Percentiles rank a stretch among this genome's conserved stretches.
These are phyloP conservation scores for Protonibea diacanthus DNA, from an alignment of 2,797 vertebrate genomes.

Conservation along the genomic window DNA sequence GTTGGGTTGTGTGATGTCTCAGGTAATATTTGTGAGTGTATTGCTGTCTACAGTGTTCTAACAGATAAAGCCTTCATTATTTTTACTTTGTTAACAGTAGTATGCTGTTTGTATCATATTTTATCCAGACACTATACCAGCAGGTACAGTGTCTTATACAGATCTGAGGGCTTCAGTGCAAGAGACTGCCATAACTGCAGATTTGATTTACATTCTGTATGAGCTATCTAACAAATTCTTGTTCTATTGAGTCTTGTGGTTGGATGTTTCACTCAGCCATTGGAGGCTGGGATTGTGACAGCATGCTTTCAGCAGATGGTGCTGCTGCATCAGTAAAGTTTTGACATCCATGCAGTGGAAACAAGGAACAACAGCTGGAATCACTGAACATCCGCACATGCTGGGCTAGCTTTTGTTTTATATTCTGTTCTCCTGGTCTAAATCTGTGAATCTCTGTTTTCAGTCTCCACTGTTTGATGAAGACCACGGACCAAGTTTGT, in stretches of 20 bases:
- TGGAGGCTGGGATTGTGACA: constrained; percentile 6
- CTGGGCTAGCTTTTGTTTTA: background rate
- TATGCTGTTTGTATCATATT: constrained; percentile 20
- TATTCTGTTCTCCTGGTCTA: background rate
- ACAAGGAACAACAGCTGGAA: background rate
- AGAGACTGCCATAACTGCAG: constrained; percentile 11
- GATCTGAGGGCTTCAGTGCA: constrained; percentile 24
- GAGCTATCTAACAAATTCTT: constrained; percentile 41
- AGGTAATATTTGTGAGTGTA: background rate
- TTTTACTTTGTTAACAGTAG: constrained; percentile 41
- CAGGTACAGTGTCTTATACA: background rate
- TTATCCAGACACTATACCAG: constrained; percentile 12
- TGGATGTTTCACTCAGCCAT: constrained; percentile 9
- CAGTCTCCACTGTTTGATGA: background rate
- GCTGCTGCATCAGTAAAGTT: constrained; percentile 58
- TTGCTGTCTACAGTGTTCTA: constrained; percentile 12
- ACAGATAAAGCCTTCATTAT: constrained; percentile 36
- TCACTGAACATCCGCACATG: background rate
- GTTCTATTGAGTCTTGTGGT: constrained; percentile 2
- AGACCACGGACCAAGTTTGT: background rate
- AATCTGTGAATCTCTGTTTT: background rate
- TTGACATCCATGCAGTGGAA: constrained; percentile 6
- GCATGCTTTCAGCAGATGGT: constrained; percentile 73
- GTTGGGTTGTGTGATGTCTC: constrained; percentile 4
- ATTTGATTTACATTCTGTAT: constrained; percentile 45